phyloP scores from a whole-genome alignment of 2,888 invertebrate species.

The Andricus quercusramuli region DNA sequence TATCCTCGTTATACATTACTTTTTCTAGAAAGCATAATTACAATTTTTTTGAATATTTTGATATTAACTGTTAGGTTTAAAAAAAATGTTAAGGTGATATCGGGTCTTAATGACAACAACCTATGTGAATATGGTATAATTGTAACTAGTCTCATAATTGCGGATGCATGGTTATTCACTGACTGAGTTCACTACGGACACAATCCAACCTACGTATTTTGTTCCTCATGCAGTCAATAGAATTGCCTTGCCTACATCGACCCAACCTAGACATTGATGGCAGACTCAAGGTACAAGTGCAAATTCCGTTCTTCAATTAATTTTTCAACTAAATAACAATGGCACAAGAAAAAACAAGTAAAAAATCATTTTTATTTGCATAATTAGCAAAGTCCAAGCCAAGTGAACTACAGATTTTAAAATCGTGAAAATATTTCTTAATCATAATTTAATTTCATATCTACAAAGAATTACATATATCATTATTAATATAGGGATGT shows the following conservation, averaged over 20 bases:
- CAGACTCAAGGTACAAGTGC: slow-evolving; percentile 27
- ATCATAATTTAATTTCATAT: not conserved
- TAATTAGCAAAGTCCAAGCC: not conserved
- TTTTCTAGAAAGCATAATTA: no score
- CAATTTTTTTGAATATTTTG: no score
- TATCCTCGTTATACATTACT: no score
- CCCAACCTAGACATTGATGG: slow-evolving; percentile 38
- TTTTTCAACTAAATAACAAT: not conserved
- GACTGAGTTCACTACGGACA: not conserved
- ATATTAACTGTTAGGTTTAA: not conserved
- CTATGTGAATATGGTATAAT: not conserved
- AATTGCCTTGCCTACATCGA: slow-evolving; percentile 29
- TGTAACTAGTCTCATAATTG: slow-evolving; percentile 5
- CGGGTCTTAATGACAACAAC: not conserved
- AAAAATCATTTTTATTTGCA: not conserved
- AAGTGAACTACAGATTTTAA: not conserved
- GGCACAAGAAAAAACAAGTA: not conserved
- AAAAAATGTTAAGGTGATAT: not conserved
- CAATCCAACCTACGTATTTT: slow-evolving; percentile 21
- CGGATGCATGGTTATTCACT: slow-evolving; percentile 31
- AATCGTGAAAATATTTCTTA: not conserved
- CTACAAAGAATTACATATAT: no score
- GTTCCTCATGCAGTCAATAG: slow-evolving; percentile 11
- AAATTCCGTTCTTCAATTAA: not conserved
- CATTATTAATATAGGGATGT: no score